Percentiles rank a stretch among this genome's conserved stretches.
These are phyloP conservation scores for Sarcophaga rosellei DNA, from an alignment of 2,888 invertebrate genomes.

Conservation along the genomic window DNA sequence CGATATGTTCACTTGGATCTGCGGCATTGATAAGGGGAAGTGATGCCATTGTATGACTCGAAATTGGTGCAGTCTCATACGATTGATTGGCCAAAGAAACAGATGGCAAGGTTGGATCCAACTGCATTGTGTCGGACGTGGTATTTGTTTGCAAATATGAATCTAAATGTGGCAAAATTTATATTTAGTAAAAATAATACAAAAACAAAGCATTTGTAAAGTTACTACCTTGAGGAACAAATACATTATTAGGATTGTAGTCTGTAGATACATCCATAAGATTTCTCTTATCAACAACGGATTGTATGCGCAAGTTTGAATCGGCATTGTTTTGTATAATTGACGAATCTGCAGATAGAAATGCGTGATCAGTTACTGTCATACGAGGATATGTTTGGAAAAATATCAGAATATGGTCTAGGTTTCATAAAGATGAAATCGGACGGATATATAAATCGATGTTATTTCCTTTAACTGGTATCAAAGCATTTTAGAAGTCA, in stretches of 20 bases:
- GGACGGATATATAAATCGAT: too few species aligned
- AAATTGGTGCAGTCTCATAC: not conserved
- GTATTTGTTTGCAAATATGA: not conserved
- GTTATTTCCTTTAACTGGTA: too few species aligned
- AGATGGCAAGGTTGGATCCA: not conserved
- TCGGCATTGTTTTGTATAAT: slow-evolving; percentile 47
- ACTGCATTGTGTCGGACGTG: not conserved
- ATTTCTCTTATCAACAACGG: slow-evolving; percentile 30
- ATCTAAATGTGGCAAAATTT: not conserved
- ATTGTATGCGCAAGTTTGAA: slow-evolving; percentile 47
- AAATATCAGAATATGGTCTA: too few species aligned
- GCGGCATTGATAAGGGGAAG: not conserved
- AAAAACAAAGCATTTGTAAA: not conserved
- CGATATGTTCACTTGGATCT: slow-evolving; percentile 41
- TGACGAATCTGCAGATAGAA: not conserved
- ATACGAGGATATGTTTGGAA: too few species aligned
- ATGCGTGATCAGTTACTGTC: not conserved
- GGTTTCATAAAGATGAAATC: too few species aligned
- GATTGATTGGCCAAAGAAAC: not conserved
- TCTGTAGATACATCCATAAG: not conserved
- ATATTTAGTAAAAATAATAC: not conserved
- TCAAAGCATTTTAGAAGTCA: too few species aligned
- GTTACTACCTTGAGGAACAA: slow-evolving; percentile 25
- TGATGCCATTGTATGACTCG: not conserved
- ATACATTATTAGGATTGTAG: not conserved